Evolutionary conservation across 1,140 invertebrate genomes (phyloP).

Genomic region (Patella vulgata): DNA sequence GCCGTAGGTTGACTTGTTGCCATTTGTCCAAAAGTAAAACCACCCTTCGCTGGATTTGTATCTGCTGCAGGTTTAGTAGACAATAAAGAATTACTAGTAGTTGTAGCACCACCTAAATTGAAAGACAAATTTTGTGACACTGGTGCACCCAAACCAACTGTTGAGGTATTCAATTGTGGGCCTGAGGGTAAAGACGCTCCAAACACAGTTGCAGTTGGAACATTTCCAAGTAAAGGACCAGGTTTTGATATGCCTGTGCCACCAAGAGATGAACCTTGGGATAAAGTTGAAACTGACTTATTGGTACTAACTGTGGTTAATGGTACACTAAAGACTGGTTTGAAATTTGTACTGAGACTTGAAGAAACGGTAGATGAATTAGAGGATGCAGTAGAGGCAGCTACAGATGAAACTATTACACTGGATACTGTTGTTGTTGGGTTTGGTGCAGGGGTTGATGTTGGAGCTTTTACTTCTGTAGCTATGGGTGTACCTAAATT

Average conservation of each 20-base stretch:
- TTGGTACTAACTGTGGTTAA: background rate
- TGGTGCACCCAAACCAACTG: background rate
- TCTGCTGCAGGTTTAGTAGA: too few relatives aligned
- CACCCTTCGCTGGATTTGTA: too few relatives aligned
- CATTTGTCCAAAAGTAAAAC: too few relatives aligned
- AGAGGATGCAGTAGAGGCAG: background rate
- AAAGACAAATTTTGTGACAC: background rate
- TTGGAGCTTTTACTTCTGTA: too few relatives aligned
- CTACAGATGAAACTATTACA: conserved; percentile 5
- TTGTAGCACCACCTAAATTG: background rate
- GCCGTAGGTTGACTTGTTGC: too few relatives aligned
- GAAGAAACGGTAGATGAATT: conserved; percentile 8
- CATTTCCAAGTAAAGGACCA: too few relatives aligned
- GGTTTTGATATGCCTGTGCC: too few relatives aligned
- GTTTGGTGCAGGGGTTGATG: background rate
- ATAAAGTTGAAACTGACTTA: background rate
- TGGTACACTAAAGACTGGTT: background rate
- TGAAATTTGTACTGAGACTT: conserved; percentile 3
- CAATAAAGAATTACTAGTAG: too few relatives aligned
- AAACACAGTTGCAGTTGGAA: background rate
- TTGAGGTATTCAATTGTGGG: background rate
- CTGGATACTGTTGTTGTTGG: conserved; percentile 1
- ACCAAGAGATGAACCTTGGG: background rate
- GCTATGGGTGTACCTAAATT: too few relatives aligned
- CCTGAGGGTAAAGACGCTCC: background rate